Conservation (phyloP, 2,797 vertebrate species). For the Tragopan temminckii region DNA sequence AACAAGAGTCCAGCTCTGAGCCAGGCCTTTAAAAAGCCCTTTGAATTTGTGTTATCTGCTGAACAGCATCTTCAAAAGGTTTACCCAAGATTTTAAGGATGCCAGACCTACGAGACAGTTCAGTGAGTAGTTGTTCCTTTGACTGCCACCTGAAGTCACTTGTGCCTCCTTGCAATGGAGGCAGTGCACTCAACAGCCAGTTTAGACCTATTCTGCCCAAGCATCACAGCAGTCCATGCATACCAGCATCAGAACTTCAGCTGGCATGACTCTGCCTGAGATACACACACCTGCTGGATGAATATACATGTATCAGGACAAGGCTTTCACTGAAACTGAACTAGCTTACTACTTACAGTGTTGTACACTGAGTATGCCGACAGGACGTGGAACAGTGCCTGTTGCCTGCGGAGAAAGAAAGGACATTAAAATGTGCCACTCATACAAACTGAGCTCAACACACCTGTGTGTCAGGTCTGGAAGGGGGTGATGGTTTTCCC, state of each 20-base stretch:
- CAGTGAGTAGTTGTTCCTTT: background rate
- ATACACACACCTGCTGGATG: background rate
- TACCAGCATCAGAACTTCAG: background rate
- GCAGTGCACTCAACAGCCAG: slow-evolving; percentile 8
- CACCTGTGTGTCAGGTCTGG: background rate
- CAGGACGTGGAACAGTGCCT: slow-evolving; percentile 90
- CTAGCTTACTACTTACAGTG: slow-evolving; percentile 83
- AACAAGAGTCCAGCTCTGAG: background rate
- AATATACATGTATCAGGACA: background rate
- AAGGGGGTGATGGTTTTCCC: background rate
- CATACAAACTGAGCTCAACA: background rate
- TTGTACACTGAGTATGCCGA: slow-evolving; percentile 94
- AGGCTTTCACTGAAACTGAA: background rate
- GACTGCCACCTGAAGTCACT: background rate
- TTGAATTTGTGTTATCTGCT: background rate
- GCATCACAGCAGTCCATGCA: background rate
- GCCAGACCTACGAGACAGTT: background rate
- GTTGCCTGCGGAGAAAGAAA: slow-evolving; percentile 85
- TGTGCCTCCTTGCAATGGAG: background rate
- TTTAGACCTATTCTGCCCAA: background rate
- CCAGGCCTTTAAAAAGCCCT: background rate
- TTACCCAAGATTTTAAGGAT: background rate
- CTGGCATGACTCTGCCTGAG: background rate
- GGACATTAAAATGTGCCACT: background rate
- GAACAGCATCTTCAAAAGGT: background rate